Evolutionary conservation across 2,888 invertebrate genomes (phyloP).

Genomic region (Onthophagus sagittarius): DNA sequence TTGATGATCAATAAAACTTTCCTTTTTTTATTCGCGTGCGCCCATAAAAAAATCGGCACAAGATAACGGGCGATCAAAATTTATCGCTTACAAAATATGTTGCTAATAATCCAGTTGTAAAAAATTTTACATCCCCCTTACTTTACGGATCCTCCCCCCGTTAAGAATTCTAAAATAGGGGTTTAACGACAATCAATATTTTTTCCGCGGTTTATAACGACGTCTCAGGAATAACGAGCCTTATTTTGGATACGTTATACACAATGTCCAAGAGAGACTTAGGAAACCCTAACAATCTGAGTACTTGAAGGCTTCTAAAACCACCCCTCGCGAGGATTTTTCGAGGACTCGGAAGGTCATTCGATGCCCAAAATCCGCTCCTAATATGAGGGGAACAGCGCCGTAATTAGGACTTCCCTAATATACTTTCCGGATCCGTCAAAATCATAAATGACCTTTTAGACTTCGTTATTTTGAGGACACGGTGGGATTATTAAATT

Average conservation of each 20-base stretch:
- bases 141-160: background rate
- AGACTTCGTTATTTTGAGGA: background rate
- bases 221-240: background rate
- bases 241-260: background rate
- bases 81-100: conserved; percentile 13
- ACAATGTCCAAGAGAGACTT: background rate
- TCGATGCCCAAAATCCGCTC: background rate
- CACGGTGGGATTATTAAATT: background rate
- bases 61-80: conserved; percentile 8
- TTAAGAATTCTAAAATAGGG: background rate
- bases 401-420: background rate
- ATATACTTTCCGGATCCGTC: background rate
- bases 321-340: background rate
- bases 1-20: background rate
- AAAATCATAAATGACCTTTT: background rate
- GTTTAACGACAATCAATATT: background rate
- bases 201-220: background rate
- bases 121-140: background rate
- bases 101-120: conserved; percentile 1
- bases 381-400: background rate
- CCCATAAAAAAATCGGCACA: background rate
- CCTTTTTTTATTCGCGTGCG: background rate
- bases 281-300: background rate
- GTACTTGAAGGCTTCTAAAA: background rate
- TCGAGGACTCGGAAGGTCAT: background rate